Evolutionary conservation across 92 coral and sea anemone species (phyloP).

Genomic region (Muricea muricata): DNA sequence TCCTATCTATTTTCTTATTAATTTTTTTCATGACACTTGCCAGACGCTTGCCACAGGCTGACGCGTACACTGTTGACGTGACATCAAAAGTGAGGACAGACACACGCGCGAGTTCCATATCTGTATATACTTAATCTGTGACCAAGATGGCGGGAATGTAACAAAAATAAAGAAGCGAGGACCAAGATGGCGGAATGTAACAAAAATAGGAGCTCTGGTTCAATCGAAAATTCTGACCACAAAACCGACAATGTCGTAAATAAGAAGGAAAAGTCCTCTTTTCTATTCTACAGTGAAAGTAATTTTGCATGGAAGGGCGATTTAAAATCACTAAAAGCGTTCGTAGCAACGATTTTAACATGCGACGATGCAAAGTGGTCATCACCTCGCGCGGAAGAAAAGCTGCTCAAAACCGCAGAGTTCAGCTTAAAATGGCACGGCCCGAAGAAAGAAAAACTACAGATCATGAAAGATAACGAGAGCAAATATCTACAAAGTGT

Average conservation of each 20-base stretch:
- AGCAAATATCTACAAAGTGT: not conserved
- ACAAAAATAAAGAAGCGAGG: no score
- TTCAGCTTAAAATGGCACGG: constrained; percentile 12
- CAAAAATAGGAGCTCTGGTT: not conserved
- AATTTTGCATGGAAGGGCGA: constrained; percentile 20
- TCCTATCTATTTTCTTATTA: no score
- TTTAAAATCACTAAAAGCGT: not conserved
- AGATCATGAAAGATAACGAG: constrained; percentile 8
- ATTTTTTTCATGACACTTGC: no score
- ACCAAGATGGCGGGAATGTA: no score
- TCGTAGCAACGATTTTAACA: not conserved
- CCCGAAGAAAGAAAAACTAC: constrained; percentile 17
- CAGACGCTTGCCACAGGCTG: no score
- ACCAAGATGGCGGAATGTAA: no score
- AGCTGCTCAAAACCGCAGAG: not conserved
- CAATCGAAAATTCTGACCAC: not conserved
- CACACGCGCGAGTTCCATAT: no score
- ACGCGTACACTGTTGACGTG: no score
- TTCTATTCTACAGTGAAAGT: not conserved
- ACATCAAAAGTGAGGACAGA: no score
- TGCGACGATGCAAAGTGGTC: constrained; percentile 11
- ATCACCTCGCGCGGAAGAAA: constrained; percentile 15
- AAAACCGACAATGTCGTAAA: not conserved
- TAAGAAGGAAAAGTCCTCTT: not conserved
- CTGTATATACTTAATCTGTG: no score